Base-by-base conservation (phyloP, 2,888 invertebrate genomes). In the Rhingia rostrata region DNA sequence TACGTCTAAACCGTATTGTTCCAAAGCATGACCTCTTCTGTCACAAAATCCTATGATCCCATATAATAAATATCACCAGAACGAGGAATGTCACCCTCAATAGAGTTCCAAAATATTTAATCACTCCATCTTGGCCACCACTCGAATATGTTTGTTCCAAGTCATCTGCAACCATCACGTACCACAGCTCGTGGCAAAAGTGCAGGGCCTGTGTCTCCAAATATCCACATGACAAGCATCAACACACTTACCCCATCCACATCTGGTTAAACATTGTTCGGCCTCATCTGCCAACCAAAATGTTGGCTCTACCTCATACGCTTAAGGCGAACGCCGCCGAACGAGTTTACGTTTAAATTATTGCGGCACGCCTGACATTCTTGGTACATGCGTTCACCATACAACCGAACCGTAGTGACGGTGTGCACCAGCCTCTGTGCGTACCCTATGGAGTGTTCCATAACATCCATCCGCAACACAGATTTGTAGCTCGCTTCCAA, bases 331-430 rank as follows among this genome's bases (percentile, higher is more conserved):
- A 56, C 63, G 63, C 22, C 22, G 22, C 22, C 22, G 22, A 22
- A 22, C 63, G 39, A 64, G 74, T 80, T 80, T 80, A 60, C 80
- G 84, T 84, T 83, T 80, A 75, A 84, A 80, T 84, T 84, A 84
- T 61, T 84, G 84, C 74, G 84, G 84, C 84, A 84, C 84, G 84
- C 84, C 84, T 80, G 84, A 84, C 84, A 84, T 80, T 84, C 80
- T 61, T 80, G 60, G 39, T 80, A 80, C 84, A 80, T 49, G 84
- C 74, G 74, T 79, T 69, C 61, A n/a, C 14, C 41, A 41, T 43
- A 6, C 30, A 39, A 2, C 7, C 2, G n/a, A 2, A 0, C 5
- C 12, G 10, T 47, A 5, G 37, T 6, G 22, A 4, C 12, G 47
- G 14, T 22, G 12, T 39, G 6, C 7, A 56, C 14, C 30, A 30